Percentiles rank a stretch among this genome's conserved stretches.
phyloP scores from a whole-genome alignment of 1,140 invertebrate species.

The Drosophila malerkotliana region DNA sequence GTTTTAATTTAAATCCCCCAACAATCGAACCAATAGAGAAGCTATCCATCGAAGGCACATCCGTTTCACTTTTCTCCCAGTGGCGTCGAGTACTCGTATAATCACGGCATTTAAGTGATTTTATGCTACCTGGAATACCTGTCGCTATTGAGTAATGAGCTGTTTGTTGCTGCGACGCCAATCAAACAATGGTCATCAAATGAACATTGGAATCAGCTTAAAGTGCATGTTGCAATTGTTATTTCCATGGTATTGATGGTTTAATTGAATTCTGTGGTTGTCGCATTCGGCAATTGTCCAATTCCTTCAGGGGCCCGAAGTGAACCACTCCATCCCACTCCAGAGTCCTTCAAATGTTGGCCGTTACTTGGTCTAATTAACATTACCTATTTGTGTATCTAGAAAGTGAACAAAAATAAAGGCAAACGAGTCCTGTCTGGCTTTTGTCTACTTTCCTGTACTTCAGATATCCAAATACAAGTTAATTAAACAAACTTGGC shows the following conservation, averaged over 20 bases:
- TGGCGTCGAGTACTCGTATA: slow-evolving; percentile 1
- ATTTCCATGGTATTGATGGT: slow-evolving; percentile 9
- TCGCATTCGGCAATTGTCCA: too few species aligned
- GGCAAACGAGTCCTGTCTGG: neutral
- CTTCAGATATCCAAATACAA: slow-evolving; percentile 45
- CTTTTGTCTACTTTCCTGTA: slow-evolving; percentile 27
- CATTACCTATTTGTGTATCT: neutral
- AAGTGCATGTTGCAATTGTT: slow-evolving; percentile 12
- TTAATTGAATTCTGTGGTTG: slow-evolving; percentile 30
- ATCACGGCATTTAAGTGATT: slow-evolving; percentile 22
- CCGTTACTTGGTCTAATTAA: neutral
- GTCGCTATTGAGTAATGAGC: slow-evolving; percentile 23
- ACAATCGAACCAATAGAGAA: slow-evolving; percentile 1
- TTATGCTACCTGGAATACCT: neutral
- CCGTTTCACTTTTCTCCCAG: neutral
- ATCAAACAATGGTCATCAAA: slow-evolving; percentile 20
- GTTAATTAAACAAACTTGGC: slow-evolving; percentile 74
- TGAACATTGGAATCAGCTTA: slow-evolving; percentile 20
- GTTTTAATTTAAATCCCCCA: neutral
- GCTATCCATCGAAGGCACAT: neutral
- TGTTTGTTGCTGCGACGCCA: slow-evolving; percentile 14
- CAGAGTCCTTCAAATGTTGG: neutral
- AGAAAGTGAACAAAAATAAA: neutral
- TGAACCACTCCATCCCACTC: neutral
- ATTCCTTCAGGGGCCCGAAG: neutral